These are phyloP conservation scores for Teleogryllus oceanicus DNA, from an alignment of 2,888 invertebrate species.

Conservation along the genomic window DNA sequence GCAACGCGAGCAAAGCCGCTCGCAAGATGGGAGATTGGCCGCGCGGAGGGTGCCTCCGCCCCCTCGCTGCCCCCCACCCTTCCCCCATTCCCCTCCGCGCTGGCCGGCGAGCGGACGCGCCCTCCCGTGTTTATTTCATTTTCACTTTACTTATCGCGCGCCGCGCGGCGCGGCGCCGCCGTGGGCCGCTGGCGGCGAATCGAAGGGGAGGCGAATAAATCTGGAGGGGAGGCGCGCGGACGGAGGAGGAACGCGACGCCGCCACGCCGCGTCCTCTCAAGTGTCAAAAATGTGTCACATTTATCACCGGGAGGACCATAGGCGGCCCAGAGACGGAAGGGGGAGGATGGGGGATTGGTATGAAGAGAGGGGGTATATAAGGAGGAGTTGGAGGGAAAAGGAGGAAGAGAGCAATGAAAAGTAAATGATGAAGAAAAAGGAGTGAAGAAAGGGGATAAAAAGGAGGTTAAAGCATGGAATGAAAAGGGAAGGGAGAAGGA, in stretches of 20 bases:
- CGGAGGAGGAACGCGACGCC: neutral
- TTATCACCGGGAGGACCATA: neutral
- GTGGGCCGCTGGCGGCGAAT: neutral
- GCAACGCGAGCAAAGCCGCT: no score
- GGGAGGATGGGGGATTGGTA: neutral
- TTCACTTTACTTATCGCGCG: neutral
- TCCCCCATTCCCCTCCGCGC: neutral
- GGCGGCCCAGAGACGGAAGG: neutral
- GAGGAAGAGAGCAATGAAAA: no score
- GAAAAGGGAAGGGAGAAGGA: no score
- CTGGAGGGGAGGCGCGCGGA: neutral
- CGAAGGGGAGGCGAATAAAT: slow-evolving; percentile 7
- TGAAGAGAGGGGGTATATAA: no score
- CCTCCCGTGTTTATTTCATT: slow-evolving; percentile 7
- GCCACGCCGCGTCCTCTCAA: neutral
- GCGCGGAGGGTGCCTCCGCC: no score
- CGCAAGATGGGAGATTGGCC: no score
- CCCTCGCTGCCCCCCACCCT: neutral
- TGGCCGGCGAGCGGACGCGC: neutral
- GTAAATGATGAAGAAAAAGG: no score
- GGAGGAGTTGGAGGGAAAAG: no score
- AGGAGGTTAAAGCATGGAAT: no score
- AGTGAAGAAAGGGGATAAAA: no score
- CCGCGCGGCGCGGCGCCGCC: neutral
- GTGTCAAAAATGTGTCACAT: slow-evolving; percentile 10